Evolutionary conservation across 2,797 vertebrate species (phyloP), one percentile per base, ranked within the genome.

Genomic region (Chiloscyllium punctatum): DNA sequence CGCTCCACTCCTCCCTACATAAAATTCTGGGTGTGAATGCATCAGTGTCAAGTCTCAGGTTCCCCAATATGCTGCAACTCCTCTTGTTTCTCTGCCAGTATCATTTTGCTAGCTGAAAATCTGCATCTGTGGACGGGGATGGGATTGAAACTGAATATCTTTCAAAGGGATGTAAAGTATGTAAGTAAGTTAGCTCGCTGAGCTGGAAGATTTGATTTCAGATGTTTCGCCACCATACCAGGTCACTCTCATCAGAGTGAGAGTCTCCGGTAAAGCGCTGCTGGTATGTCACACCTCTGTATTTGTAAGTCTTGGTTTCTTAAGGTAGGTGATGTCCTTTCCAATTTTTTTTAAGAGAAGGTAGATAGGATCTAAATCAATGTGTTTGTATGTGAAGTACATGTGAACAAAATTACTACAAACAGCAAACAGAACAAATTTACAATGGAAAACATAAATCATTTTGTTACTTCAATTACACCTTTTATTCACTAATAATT

Each of bases 381-480:
- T 48, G 0, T 48, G 42, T 48, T 48, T 48, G 42, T 48, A 25
- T 92, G 62, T 37, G 66, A 66, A 2, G 33, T n/a, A 69, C 42
- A 68, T 25, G 42, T 42, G 21, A 13, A 21, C 9, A 51, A 25
- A 92, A 42, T 37, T 21, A 25, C 23, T 37, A 9, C 62, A 8
- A 92, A 92, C 16, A 69, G 21, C 37, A 62, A 0, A 66, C 13
- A 90, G 53, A 62, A n/a, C 51, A 90, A 66, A 68, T 62, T 7
- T 42, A 13, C 37, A 68, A 48, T 48, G 25, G 21, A 48, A 84
- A 23, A 68, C 69, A 23, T 23, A 53, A 37, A 92, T 25, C 69
- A 92, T 37, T 66, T 92, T 21, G 37, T 91, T 91, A 91, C 51
- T 92, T 92, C 69, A n/a, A 92, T 92, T 92, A 18, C 62, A 92